These are phyloP conservation scores for Helicoverpa assulta DNA, from an alignment of 2,888 invertebrate species.

Conservation along the genomic window DNA sequence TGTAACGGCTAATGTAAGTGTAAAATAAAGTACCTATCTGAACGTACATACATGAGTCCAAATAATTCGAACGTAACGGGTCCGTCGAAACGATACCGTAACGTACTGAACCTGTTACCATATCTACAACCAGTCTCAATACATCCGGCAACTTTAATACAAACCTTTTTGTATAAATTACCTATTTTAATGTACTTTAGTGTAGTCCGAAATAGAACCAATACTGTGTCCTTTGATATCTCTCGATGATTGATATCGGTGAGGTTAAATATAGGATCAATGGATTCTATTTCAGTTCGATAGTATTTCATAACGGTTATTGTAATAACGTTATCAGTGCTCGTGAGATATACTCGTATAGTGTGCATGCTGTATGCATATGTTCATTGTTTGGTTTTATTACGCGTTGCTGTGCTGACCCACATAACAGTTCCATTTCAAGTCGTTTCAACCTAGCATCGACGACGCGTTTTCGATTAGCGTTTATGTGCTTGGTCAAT, in stretches of 20 bases:
- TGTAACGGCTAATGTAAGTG: constrained; percentile 19
- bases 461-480: constrained; percentile 48
- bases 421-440: constrained; percentile 68
- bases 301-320: constrained; percentile 55
- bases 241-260: constrained; percentile 25
- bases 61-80: constrained; percentile 67
- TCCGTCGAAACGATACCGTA: constrained; percentile 67
- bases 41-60: constrained; percentile 36
- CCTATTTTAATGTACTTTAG: constrained; percentile 37
- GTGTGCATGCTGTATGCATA: constrained; percentile 46
- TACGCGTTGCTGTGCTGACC: constrained; percentile 67
- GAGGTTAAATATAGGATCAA: constrained; percentile 43
- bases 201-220: constrained; percentile 35
- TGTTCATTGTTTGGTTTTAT: constrained; percentile 61
- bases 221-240: constrained; percentile 21
- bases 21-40: constrained; percentile 31
- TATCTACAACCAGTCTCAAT: constrained; percentile 64
- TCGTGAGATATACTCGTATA: constrained; percentile 43
- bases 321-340: constrained; percentile 56
- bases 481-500: constrained; percentile 23
- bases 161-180: constrained; percentile 52
- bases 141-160: constrained; percentile 60
- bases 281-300: constrained; percentile 36
- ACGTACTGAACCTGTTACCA: constrained; percentile 65
- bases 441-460: constrained; percentile 59